Percentiles rank a stretch among this genome's conserved stretches.
Conservation (phyloP, 2,888 invertebrate species). For the Drosophila algonquin region DNA sequence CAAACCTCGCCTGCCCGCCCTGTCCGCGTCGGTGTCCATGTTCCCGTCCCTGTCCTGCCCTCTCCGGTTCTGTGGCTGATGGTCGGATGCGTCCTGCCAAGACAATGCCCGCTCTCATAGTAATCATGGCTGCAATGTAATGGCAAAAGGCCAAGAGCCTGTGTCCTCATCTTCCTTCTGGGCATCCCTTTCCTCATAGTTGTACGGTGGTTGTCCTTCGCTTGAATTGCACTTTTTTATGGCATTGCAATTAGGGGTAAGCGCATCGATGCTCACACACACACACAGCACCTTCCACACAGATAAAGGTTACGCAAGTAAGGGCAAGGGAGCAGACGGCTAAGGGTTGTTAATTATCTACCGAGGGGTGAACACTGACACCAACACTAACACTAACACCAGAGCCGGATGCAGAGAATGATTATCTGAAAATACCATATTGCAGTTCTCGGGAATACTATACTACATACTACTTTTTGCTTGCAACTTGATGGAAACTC, state of each 20-base stretch:
- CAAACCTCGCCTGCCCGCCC: neutral
- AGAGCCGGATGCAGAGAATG: slow-evolving; percentile 13
- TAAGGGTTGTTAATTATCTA: slow-evolving; percentile 65
- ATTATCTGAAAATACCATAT: slow-evolving; percentile 33
- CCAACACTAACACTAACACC: slow-evolving; percentile 32
- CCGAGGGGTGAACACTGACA: slow-evolving; percentile 51
- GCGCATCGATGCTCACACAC: slow-evolving; percentile 45
- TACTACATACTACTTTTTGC: slow-evolving; percentile 12
- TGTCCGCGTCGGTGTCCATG: slow-evolving; percentile 8
- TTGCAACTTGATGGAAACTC: neutral
- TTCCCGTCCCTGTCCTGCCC: slow-evolving; percentile 2
- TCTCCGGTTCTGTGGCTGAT: slow-evolving; percentile 14
- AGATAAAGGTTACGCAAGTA: slow-evolving; percentile 22
- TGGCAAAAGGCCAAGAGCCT: slow-evolving; percentile 52
- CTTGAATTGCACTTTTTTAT: slow-evolving; percentile 79
- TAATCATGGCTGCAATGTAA: slow-evolving; percentile 70
- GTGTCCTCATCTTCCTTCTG: slow-evolving; percentile 27
- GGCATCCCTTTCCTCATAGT: slow-evolving; percentile 26
- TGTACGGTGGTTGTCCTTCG: slow-evolving; percentile 75
- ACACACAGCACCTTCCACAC: slow-evolving; percentile 28
- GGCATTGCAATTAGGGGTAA: slow-evolving; percentile 81
- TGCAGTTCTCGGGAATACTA: slow-evolving; percentile 34
- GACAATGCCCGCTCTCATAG: slow-evolving; percentile 59
- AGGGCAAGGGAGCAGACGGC: slow-evolving; percentile 43
- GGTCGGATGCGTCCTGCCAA: slow-evolving; percentile 44